Evolutionary conservation across 2,888 invertebrate genomes (phyloP).

Genomic region (Phorcus lineatus): DNA sequence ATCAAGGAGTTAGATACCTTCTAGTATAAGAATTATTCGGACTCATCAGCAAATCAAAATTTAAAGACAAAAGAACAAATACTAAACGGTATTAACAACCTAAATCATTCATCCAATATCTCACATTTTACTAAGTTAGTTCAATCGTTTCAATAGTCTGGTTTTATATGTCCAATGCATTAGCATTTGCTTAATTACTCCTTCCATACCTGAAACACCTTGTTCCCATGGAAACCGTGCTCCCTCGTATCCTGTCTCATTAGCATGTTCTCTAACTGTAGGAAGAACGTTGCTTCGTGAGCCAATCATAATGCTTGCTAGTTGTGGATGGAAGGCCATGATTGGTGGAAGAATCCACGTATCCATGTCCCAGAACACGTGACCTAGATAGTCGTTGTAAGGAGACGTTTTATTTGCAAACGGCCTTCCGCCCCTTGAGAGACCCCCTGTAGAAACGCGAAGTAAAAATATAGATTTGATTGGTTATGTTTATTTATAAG

Average conservation of each 20-base stretch:
- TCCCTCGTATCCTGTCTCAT: slow-evolving; percentile 50
- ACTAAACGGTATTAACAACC: too few relatives aligned
- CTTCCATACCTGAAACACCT: slow-evolving; percentile 59
- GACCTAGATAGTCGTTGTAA: slow-evolving; percentile 65
- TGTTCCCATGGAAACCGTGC: slow-evolving; percentile 69
- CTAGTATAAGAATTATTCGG: too few relatives aligned
- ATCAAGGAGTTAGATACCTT: too few relatives aligned
- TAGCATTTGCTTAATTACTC: too few relatives aligned
- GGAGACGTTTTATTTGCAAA: slow-evolving; percentile 38
- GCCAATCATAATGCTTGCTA: slow-evolving; percentile 55
- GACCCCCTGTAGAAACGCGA: slow-evolving; percentile 40
- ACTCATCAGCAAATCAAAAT: too few relatives aligned
- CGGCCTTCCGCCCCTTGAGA: slow-evolving; percentile 49
- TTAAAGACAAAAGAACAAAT: too few relatives aligned
- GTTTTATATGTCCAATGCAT: too few relatives aligned
- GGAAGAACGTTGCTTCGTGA: slow-evolving; percentile 53
- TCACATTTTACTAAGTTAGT: too few relatives aligned
- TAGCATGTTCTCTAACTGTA: slow-evolving; percentile 58
- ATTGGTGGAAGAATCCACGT: slow-evolving; percentile 70
- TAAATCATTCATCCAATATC: too few relatives aligned
- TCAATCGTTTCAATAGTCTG: too few relatives aligned
- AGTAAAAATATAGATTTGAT: too few relatives aligned
- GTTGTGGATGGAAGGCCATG: slow-evolving; percentile 59
- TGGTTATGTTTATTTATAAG: too few relatives aligned
- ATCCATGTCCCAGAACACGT: slow-evolving; percentile 73